Conservation (phyloP, 2,113 vertebrate genomes). For the Ciconia maguari region DNA sequence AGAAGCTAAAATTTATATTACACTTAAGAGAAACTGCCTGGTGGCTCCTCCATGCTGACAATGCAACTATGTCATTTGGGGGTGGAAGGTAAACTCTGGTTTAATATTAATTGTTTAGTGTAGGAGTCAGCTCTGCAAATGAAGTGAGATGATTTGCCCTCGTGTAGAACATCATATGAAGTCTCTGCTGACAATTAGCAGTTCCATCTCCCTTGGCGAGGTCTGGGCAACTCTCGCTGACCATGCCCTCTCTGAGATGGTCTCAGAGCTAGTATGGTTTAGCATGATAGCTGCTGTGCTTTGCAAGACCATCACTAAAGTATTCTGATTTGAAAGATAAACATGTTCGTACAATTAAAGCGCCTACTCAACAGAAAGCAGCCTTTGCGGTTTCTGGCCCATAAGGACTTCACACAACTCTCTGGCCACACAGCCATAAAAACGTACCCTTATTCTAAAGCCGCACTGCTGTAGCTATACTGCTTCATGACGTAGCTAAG, state of each 20-base stretch:
- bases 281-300: background rate
- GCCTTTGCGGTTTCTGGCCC: background rate
- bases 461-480: background rate
- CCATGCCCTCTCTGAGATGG: background rate
- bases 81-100: background rate
- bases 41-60: background rate
- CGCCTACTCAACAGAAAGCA: background rate
- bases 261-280: background rate
- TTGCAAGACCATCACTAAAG: background rate
- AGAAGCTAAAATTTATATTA: background rate
- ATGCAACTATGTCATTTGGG: background rate
- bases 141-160: background rate
- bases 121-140: background rate
- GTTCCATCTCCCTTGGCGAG: background rate
- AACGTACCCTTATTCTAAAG: rapidly evolving
- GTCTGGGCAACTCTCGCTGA: background rate
- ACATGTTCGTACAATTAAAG: background rate
- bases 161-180: rapidly evolving
- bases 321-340: background rate
- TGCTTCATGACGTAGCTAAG: rapidly evolving
- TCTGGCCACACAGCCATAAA: rapidly evolving
- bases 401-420: background rate
- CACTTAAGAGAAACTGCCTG: background rate
- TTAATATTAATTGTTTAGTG: background rate
- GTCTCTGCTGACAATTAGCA: background rate